Percentiles rank a stretch among this genome's conserved stretches.
phyloP scores from a whole-genome alignment of 2,113 vertebrate genomes.

The Opisthocomus hoazin region DNA sequence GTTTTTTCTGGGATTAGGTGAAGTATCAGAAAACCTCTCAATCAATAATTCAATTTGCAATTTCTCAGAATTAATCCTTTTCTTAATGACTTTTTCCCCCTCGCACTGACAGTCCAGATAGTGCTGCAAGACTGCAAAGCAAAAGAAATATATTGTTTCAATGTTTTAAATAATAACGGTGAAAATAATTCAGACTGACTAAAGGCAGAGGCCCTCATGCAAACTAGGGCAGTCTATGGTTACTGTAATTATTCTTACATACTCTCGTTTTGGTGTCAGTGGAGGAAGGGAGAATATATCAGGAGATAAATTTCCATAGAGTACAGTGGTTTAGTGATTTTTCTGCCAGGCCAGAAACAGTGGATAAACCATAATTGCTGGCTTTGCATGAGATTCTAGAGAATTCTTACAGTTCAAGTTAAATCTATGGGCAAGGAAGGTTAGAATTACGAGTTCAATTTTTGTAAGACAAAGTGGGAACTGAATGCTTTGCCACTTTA shows the following conservation, averaged over 20 bases:
- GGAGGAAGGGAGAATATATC: not conserved
- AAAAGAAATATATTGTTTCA: not conserved
- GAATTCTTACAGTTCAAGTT: not conserved
- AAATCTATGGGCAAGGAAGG: not conserved
- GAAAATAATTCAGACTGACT: not conserved
- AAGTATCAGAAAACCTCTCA: not conserved
- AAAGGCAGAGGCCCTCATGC: not conserved
- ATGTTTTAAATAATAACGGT: not conserved
- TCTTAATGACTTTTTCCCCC: not conserved
- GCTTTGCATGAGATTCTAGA: not conserved
- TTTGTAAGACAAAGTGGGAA: not conserved
- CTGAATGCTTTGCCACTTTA: not conserved
- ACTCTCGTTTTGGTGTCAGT: not conserved
- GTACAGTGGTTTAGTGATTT: not conserved
- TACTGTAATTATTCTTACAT: not conserved
- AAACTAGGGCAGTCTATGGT: not conserved
- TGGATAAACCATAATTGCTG: not conserved
- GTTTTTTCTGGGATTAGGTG: not conserved
- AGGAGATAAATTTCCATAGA: not conserved
- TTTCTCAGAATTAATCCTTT: slow-evolving; percentile 9
- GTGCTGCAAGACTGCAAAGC: not conserved
- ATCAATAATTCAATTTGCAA: not conserved
- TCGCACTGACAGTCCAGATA: not conserved
- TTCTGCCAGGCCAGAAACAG: not conserved
- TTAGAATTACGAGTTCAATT: not conserved